phyloP scores from a whole-genome alignment of 1,140 invertebrate genomes.

The Drosophila sproati region DNA sequence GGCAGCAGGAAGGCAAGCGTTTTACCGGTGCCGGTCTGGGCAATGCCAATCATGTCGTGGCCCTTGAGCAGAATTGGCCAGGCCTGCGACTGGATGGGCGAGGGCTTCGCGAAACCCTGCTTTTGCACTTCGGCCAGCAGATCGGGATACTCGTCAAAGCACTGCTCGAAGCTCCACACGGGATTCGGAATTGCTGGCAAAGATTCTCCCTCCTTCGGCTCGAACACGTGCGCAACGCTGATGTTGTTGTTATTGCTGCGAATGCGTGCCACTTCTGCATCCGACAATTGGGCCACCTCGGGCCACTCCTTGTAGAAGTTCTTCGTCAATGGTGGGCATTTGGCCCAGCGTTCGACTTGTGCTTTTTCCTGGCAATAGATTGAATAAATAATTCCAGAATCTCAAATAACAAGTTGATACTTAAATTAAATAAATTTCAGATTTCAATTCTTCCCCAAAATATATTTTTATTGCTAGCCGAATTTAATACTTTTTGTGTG shows the following conservation, averaged over 20 bases:
- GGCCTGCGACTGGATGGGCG: conserved; percentile 95
- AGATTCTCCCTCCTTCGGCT: conserved; percentile 82
- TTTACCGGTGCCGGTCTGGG: conserved; percentile 96
- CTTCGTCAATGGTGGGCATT: conserved; percentile 89
- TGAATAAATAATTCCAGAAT: no score
- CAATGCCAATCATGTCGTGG: conserved; percentile 96
- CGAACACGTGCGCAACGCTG: conserved; percentile 86
- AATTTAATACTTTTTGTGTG: no score
- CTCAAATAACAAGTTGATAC: no score
- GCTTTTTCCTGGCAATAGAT: conserved; percentile 84
- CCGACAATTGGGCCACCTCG: conserved; percentile 88
- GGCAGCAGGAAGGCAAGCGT: conserved; percentile 96
- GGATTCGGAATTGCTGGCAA: conserved; percentile 91
- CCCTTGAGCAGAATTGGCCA: conserved; percentile 95
- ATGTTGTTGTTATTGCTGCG: conserved; percentile 90
- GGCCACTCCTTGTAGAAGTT: conserved; percentile 94
- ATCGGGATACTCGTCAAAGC: conserved; percentile 93
- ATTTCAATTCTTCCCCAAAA: no score
- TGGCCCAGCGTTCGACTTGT: conserved; percentile 87
- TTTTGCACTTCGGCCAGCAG: conserved; percentile 92
- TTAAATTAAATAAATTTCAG: no score
- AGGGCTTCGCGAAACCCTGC: conserved; percentile 91
- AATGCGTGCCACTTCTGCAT: conserved; percentile 87
- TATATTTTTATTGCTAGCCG: no score
- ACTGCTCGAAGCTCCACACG: conserved; percentile 92